phyloP scores from a whole-genome alignment of 2,113 vertebrate genomes.

The Diadophis punctatus region DNA sequence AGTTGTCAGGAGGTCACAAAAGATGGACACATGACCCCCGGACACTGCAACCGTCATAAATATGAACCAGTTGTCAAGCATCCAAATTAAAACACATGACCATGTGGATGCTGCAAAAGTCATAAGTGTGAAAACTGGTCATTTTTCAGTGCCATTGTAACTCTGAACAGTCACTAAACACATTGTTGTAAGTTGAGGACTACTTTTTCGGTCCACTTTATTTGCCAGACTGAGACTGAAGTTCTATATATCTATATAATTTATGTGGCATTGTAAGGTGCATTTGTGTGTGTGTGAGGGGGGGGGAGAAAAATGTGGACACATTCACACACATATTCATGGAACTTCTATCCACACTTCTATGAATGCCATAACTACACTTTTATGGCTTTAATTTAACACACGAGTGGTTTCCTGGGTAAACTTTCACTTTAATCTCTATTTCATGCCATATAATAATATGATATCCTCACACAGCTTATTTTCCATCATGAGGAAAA shows the following conservation, averaged over 20 bases:
- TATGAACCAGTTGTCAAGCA: too few species aligned
- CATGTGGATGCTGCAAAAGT: too few species aligned
- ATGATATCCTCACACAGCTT: conserved; percentile 43
- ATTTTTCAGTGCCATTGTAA: too few species aligned
- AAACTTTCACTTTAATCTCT: conserved; percentile 56
- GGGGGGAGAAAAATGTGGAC: not conserved
- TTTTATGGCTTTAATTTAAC: conserved; percentile 63
- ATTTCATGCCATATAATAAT: conserved; percentile 52
- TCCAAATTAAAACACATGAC: too few species aligned
- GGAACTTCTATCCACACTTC: conserved; percentile 44
- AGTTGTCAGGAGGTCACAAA: too few species aligned
- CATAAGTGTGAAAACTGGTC: too few species aligned
- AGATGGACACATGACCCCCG: too few species aligned
- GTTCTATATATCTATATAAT: not conserved
- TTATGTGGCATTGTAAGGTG: not conserved
- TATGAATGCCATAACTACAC: conserved; percentile 54
- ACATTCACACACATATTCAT: conserved; percentile 17
- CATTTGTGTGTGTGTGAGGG: not conserved
- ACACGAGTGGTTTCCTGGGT: conserved; percentile 63
- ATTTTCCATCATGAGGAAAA: conserved; percentile 47
- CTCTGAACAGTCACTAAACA: too few species aligned
- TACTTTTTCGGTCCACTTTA: not conserved
- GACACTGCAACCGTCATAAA: too few species aligned
- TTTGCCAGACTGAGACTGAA: not conserved
- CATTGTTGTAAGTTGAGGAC: too few species aligned